These are phyloP conservation scores for Alectoris magna DNA, from an alignment of 2,797 vertebrate genomes.

Conservation along the genomic window DNA sequence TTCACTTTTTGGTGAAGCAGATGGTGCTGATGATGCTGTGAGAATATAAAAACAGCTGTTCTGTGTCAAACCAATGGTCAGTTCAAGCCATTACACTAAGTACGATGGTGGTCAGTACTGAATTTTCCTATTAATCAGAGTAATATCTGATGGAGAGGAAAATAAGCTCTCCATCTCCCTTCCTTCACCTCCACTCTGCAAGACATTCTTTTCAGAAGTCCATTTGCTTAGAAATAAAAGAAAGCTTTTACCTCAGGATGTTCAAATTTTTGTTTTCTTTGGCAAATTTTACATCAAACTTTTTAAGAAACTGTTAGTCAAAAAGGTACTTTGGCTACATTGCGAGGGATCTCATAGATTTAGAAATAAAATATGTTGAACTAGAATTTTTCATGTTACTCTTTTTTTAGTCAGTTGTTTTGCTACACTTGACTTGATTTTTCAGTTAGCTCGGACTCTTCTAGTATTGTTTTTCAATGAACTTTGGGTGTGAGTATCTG, in stretches of 20 bases:
- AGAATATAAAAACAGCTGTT: background rate
- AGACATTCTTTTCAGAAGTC: background rate
- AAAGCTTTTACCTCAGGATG: background rate
- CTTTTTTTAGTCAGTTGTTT: background rate
- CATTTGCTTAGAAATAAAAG: background rate
- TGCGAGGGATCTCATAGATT: background rate
- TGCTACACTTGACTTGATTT: background rate
- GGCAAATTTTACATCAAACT: rapidly evolving
- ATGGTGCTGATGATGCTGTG: rapidly evolving
- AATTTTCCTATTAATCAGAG: background rate
- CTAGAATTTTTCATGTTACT: background rate
- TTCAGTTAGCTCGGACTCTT: background rate
- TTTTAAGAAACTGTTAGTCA: background rate
- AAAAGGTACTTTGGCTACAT: background rate
- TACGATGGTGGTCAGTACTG: background rate
- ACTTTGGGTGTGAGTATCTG: background rate
- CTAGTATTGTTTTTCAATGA: background rate
- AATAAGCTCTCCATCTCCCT: background rate
- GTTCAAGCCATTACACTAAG: background rate
- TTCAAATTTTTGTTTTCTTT: background rate
- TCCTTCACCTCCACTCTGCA: background rate
- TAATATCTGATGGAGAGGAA: background rate
- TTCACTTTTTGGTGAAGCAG: background rate
- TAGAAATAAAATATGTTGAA: background rate
- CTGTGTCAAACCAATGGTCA: background rate